Conservation (phyloP, 1,140 invertebrate species). For the Drosophila nigrodunni region DNA sequence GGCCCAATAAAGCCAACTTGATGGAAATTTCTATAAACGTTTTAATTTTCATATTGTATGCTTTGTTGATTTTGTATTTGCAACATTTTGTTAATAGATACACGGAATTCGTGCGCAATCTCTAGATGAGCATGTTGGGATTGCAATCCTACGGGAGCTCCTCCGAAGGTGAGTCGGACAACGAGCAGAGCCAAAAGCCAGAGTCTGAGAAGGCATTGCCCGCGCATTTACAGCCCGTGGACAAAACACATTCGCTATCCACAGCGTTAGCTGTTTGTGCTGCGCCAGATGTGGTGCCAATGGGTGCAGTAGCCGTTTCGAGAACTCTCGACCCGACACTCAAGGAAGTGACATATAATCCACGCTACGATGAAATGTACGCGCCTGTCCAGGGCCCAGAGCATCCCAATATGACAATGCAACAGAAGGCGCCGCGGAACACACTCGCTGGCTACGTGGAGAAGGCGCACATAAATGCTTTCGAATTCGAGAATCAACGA, state of each 20-base stretch:
- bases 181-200: slow-evolving; percentile 41
- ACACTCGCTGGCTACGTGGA: slow-evolving; percentile 98
- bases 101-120: slow-evolving; percentile 56
- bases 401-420: slow-evolving; percentile 96
- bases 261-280: slow-evolving; percentile 89
- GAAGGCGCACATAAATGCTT: slow-evolving; percentile 97
- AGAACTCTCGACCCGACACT: slow-evolving; percentile 89
- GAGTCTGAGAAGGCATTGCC: slow-evolving; percentile 19
- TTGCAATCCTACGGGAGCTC: slow-evolving; percentile 77
- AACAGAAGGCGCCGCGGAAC: slow-evolving; percentile 94
- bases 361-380: slow-evolving; percentile 98
- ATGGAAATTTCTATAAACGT: slow-evolving; percentile 79
- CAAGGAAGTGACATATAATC: slow-evolving; percentile 95
- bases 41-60: slow-evolving; percentile 72
- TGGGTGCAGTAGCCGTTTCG: slow-evolving; percentile 86
- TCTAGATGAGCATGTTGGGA: slow-evolving; percentile 65
- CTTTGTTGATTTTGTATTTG: slow-evolving; percentile 63
- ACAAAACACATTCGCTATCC: slow-evolving; percentile 84
- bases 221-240: slow-evolving; percentile 86
- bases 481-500: slow-evolving; percentile 99
- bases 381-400: slow-evolving; percentile 95
- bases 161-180: slow-evolving; percentile 72
- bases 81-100: slow-evolving; percentile 75
- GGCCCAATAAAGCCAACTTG: slow-evolving; percentile 44
- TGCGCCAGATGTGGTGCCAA: slow-evolving; percentile 91